Percentiles rank a stretch among this genome's conserved stretches.
Evolutionary conservation across 1,140 invertebrate species (phyloP).

Genomic region (Sarcophaga bullata): DNA sequence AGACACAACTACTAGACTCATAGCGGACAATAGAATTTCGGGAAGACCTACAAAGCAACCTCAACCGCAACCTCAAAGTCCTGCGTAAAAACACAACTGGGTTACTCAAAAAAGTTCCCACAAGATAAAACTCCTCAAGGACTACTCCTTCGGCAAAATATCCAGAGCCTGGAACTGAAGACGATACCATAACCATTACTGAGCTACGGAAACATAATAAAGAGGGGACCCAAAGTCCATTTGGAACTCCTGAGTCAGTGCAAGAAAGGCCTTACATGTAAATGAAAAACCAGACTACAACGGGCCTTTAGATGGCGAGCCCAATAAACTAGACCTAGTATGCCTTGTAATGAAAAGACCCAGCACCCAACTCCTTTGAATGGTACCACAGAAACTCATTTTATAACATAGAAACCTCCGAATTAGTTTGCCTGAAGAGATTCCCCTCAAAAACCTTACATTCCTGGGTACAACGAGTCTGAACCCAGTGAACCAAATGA

Average conservation of each 20-base stretch:
- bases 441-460: background rate
- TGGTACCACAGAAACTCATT: background rate
- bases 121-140: background rate
- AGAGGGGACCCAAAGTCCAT: background rate
- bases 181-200: background rate
- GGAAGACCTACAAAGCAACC: background rate
- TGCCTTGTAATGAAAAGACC: background rate
- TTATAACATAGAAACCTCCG: background rate
- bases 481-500: background rate
- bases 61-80: background rate
- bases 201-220: background rate
- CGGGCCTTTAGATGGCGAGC: background rate
- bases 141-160: too few relatives aligned
- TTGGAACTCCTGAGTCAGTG: too few relatives aligned
- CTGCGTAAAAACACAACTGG: slow-evolving; percentile 10
- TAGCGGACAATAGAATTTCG: too few relatives aligned
- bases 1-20: background rate
- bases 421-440: background rate
- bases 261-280: background rate
- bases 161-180: background rate
- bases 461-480: background rate
- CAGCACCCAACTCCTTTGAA: too few relatives aligned
- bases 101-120: background rate
- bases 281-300: background rate
- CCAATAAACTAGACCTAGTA: background rate